A percentile compares a stretch with the other conserved stretches of the same genome.
These are phyloP conservation scores for Dasyurus viverrinus DNA, from an alignment of 2,113 vertebrate species.

Conservation along the genomic window DNA sequence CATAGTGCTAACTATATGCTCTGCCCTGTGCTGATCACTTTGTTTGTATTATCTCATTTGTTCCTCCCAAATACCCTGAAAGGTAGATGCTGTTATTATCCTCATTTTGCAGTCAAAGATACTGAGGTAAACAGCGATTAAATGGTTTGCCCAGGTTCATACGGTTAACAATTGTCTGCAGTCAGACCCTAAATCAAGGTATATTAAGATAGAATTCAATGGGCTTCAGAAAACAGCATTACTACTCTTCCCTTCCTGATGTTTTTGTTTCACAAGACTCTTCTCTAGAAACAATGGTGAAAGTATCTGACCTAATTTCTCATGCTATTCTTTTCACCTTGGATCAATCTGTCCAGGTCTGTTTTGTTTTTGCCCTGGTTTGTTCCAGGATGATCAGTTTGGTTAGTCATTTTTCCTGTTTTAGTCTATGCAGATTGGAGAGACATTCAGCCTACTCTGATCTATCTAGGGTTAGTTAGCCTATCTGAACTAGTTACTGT, in stretches of 20 bases:
- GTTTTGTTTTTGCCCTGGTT: neutral
- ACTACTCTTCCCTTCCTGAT: neutral
- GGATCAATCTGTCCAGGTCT: neutral
- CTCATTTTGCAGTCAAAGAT: neutral
- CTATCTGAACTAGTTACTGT: neutral
- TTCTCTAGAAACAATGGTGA: neutral
- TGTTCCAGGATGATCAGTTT: neutral
- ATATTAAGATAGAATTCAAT: neutral
- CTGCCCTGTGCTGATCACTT: neutral
- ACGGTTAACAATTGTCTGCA: neutral
- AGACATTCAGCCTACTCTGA: neutral
- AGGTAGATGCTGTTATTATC: neutral
- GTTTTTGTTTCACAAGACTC: neutral
- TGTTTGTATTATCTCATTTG: neutral
- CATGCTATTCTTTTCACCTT: neutral
- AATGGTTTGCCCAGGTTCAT: neutral
- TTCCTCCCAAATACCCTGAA: neutral
- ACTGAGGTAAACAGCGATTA: neutral
- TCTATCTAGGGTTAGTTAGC: neutral
- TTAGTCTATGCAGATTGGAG: neutral
- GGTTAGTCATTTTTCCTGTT: neutral
- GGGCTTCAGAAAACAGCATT: neutral
- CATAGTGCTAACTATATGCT: neutral
- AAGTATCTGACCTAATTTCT: neutral
- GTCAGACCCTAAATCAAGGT: neutral